Base-by-base conservation (phyloP, 2,113 vertebrate species). In the Zingel zingel region DNA sequence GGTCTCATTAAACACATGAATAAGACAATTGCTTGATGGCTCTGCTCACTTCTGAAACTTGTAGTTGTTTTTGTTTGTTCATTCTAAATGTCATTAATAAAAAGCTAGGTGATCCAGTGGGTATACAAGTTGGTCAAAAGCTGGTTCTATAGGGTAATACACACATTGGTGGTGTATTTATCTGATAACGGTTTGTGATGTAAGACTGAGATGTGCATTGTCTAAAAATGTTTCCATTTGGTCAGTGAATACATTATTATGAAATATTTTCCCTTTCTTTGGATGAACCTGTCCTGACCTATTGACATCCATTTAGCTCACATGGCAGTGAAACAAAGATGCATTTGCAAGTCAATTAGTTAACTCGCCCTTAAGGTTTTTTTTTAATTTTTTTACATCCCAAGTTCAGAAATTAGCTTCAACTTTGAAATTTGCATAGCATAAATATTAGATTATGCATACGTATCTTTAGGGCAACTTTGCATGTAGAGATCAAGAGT, bases 321-420 rank as follows among this genome's bases (percentile, higher is more conserved):
- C 77, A 79, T 75, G 72, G 45, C 85, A 59, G 64, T 71, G 81
- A 69, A 85, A 91, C 86, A 86, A 81, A 85, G 85, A 82, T 25
- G 67, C 33, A 94, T 94, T 93, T 94, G 91, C 92, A 93, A 94
- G 83, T 94, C 88, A 91, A 94, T 94, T 93, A 90, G 81, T 81
- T 61, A 90, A 87, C 53, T 81, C 90, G 86, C 88, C 88, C 63
- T 43, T 51, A 36, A 84, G 88, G 83, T 86, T 91, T 91, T n/a
- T n/a, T n/a, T n/a, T n/a, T 86, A 53, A 68, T 74, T 88, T 88
- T 43, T 43, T 81, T 79, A 74, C 82, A 79, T 80, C 58, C 64
- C 51, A 86, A 91, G 86, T 93, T 90, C 84, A 85, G 81, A 92
- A 94, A 95, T 90, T 78, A 82, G 80, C 62, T 88, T 90, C 56